Evolutionary conservation across 2,888 invertebrate genomes (phyloP), one percentile per base, ranked within the genome.

Genomic region (Drosophila pegasa): DNA sequence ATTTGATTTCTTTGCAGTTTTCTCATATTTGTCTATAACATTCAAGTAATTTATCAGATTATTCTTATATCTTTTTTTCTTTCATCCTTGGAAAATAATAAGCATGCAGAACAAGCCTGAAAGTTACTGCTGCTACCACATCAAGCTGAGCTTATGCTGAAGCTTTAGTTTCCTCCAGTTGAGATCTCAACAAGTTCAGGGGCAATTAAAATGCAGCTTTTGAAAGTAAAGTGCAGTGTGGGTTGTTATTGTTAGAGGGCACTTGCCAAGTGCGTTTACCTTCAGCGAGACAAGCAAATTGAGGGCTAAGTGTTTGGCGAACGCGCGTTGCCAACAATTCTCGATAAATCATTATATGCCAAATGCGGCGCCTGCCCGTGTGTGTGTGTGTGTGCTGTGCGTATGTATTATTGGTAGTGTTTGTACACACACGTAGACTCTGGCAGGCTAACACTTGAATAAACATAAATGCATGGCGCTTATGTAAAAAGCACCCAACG

Each of bases 271-370:
- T 64, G 66, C 64, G 62, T 74, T 74, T 76, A 78, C 71, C 73
- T 73, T 63, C 40, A 65, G 62, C 33, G 62, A 62, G 61, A 62
- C 65, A 83, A 83, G 74, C 66, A 74, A 83, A 78, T 80, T 71
- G 81, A 40, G 59, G 56, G 38, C 79, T 69, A 74, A 68, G 79
- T 79, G 76, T 67, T 78, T 68, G 62, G 62, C 31, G 56, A 54
- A 50, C 41, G 52, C 47, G 48, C 59, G 62, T 50, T 69, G 61
- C 48, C 41, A 52, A 62, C 72, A 64, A 82, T 68, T 78, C 67
- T 75, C 87, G 84, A 88, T 87, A 86, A 82, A 88, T 86, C 86
- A 84, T 88, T 82, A 81, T 65, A 82, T 75, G 73, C 64, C 71
- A 76, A 81, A 79, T 77, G 69, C 57, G 58, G 51, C 48, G 64